phyloP scores from a whole-genome alignment of 2,113 vertebrate species.

The Pipa parva region DNA sequence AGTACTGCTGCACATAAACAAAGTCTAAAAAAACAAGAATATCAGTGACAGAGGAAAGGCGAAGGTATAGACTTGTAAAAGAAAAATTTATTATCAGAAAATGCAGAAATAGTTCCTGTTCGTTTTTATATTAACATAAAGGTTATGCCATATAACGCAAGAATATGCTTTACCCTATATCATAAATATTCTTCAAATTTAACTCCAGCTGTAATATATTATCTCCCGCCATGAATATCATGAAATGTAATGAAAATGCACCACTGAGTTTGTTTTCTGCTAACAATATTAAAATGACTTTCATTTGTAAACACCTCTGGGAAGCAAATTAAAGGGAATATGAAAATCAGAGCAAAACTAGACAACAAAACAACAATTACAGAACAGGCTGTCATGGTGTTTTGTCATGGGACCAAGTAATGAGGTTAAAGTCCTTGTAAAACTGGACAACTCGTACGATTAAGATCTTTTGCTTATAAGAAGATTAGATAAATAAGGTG shows the following conservation, averaged over 20 bases:
- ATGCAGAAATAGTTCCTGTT: too few species aligned
- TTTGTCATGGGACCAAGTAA: neutral
- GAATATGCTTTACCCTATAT: neutral
- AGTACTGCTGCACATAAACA: neutral
- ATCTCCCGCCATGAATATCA: neutral
- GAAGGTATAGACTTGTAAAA: too few species aligned
- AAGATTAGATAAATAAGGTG: neutral
- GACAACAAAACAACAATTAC: neutral
- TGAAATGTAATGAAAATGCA: neutral
- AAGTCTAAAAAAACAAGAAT: neutral
- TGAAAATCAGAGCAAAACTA: neutral
- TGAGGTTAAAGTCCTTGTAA: neutral
- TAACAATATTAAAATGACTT: constrained; percentile 1
- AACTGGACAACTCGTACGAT: neutral
- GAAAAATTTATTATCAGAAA: too few species aligned
- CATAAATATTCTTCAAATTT: neutral
- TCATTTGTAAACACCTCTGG: constrained; percentile 2
- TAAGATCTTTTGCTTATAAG: neutral
- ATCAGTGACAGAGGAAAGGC: neutral
- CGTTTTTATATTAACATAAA: too few species aligned
- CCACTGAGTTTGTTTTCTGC: neutral
- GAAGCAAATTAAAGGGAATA: neutral
- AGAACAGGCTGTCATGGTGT: neutral
- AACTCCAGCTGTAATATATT: neutral
- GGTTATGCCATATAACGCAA: neutral